Conservation (phyloP, 2,888 invertebrate genomes). For the Allophyes oxyacanthae region DNA sequence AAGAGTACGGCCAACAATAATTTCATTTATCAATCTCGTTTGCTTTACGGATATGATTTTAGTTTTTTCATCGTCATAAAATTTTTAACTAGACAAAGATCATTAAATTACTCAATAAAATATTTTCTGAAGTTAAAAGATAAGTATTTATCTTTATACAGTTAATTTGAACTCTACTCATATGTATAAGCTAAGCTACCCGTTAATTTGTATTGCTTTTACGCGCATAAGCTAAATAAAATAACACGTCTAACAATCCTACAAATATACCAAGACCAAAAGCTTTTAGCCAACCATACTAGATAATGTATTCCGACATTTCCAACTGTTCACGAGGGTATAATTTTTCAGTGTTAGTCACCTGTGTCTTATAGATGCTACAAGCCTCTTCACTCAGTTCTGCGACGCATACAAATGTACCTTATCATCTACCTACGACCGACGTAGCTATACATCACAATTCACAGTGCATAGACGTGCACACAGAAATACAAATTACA, state of each 20-base stretch:
- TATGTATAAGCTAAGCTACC: too few relatives aligned
- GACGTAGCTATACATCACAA: constrained; percentile 34
- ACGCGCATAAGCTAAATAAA: too few relatives aligned
- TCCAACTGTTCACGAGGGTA: constrained; percentile 61
- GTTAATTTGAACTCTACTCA: too few relatives aligned
- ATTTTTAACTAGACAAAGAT: neutral
- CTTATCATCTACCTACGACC: constrained; percentile 53
- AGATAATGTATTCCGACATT: constrained; percentile 62
- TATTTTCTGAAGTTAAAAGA: too few relatives aligned
- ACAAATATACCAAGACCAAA: constrained; percentile 40
- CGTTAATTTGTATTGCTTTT: too few relatives aligned
- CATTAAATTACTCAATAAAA: neutral
- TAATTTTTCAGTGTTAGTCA: constrained; percentile 74
- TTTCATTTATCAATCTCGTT: constrained; percentile 52
- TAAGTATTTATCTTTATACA: too few relatives aligned
- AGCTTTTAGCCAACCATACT: constrained; percentile 41
- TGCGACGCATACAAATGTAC: constrained; percentile 74
- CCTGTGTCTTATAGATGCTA: constrained; percentile 66
- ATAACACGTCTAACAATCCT: neutral
- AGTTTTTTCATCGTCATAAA: neutral
- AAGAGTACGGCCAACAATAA: constrained; percentile 48
- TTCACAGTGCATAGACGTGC: constrained; percentile 33
- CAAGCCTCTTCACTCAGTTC: constrained; percentile 70
- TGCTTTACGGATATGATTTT: constrained; percentile 41
- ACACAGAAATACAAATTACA: constrained; percentile 36